Evolutionary conservation across 2,797 vertebrate species (phyloP).

Genomic region (Huso huso): DNA sequence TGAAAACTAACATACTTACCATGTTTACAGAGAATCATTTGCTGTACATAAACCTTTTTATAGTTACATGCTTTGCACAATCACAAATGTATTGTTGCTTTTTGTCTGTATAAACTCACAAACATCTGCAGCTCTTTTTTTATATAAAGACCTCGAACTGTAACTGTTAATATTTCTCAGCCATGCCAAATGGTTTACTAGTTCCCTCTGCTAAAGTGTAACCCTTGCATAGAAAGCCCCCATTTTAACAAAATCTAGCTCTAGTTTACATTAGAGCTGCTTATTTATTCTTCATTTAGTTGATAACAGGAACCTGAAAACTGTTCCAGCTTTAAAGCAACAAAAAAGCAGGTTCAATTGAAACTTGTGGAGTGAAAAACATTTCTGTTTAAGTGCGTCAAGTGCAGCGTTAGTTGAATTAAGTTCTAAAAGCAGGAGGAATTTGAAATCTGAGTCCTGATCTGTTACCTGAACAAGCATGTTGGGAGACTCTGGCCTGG

Average conservation of each 20-base stretch:
- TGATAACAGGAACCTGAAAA: constrained; percentile 68
- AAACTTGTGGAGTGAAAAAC: constrained; percentile 29
- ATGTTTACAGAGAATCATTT: constrained; percentile 97
- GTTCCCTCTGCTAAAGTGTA: constrained; percentile 60
- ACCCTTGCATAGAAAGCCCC: constrained; percentile 38
- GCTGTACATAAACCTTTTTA: constrained; percentile 95
- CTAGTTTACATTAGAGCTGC: no score
- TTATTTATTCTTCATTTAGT: constrained; percentile 54
- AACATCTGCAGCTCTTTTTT: constrained; percentile 75
- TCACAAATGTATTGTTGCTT: constrained; percentile 71
- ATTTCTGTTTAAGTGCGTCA: background rate
- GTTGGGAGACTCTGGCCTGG: no score
- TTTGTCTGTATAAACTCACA: constrained; percentile 72
- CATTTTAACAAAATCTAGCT: no score
- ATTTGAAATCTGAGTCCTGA: no score
- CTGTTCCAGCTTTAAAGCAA: constrained; percentile 68
- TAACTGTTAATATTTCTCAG: constrained; percentile 68
- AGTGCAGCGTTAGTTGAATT: no score
- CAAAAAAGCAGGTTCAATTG: constrained; percentile 56
- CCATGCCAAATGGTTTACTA: constrained; percentile 84
- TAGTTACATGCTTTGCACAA: constrained; percentile 89
- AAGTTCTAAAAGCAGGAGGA: no score
- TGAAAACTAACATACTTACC: constrained; percentile 85
- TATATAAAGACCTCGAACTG: constrained; percentile 72
- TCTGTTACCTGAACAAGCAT: no score